A percentile compares a stretch with the other conserved stretches of the same genome.
phyloP scores from a whole-genome alignment of 2,888 invertebrate species.

The Pandemis cinnamomeana region DNA sequence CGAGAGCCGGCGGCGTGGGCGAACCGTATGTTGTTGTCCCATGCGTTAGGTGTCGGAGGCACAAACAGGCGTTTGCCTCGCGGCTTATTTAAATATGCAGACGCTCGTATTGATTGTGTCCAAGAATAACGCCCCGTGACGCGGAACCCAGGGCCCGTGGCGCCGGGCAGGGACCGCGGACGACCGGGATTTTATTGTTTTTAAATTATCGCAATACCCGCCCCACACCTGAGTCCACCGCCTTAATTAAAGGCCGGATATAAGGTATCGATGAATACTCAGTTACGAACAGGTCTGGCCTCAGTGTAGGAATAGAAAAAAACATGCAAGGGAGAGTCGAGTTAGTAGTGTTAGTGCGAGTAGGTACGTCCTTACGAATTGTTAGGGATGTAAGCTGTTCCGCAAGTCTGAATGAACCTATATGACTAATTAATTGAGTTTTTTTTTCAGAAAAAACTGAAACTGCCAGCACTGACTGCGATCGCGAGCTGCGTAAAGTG shows the following conservation, averaged over 20 bases:
- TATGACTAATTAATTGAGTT: not conserved
- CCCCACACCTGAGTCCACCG: conserved; percentile 10
- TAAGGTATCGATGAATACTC: not conserved
- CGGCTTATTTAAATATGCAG: conserved; percentile 80
- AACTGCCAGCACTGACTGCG: not conserved
- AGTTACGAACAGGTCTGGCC: not conserved
- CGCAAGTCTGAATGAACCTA: too few relatives aligned
- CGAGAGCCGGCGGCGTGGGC: not conserved
- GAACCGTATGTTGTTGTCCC: not conserved
- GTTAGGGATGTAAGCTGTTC: too few relatives aligned
- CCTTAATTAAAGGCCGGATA: conserved; percentile 11
- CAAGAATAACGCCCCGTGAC: conserved; percentile 74
- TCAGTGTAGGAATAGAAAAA: not conserved
- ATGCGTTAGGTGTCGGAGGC: not conserved
- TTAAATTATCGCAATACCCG: conserved; percentile 21
- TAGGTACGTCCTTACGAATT: too few relatives aligned
- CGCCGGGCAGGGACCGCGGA: conserved; percentile 47
- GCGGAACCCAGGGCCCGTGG: conserved; percentile 57
- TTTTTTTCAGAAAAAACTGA: not conserved
- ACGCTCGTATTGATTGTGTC: conserved; percentile 80
- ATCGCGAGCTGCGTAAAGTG: not conserved
- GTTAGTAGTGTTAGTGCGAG: too few relatives aligned
- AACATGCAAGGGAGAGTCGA: too few relatives aligned
- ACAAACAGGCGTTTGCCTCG: conserved; percentile 61
- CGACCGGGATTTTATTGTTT: conserved; percentile 48